Base-by-base conservation (phyloP, 2,113 vertebrate genomes). In the Myrmecophaga tridactyla region DNA sequence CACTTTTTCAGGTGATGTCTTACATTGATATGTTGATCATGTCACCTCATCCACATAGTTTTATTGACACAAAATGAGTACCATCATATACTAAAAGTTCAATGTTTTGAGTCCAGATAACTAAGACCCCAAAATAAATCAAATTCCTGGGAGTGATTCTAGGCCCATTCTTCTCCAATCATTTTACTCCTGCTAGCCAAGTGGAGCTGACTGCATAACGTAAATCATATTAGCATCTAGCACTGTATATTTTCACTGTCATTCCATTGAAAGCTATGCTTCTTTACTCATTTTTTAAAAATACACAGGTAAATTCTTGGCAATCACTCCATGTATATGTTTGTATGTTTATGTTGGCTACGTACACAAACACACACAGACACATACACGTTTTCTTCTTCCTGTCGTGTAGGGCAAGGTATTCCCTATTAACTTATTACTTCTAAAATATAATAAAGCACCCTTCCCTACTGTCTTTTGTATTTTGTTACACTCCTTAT, bases 81-180 rank as follows among this genome's bases (percentile, higher is more conserved):
- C 0, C 31, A 96, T 86, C 31, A 94, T 41, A 93, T 29, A 91
- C 36, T 3, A 18, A 72, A 89, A 86, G 7, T 27, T 82, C 43
- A 88, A 41, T 14, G 10, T 63, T 85, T 82, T 70, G 76, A 91
- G 20, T 51, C 34, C 25, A 39, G 18, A 67, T 75, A 93, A 90
- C 21, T 86, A 29, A 90, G 18, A 51, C 3, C 43, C 90, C 23
- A 76, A 69, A 91, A 25, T 70, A 90, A 81, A 78, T 86, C 36
- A 93, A 87, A 96, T 87, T 21, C 43, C 23, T 94, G 29, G 5
- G 92, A 62, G 11, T 95, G 43, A 89, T 60, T 89, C 78, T 76
- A 86, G 43, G 21, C 56, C 36, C 25, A 4, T 80, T 53, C 73
- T 25, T 91, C 41, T 89, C 15, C 20, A 83, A 90, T 87, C 65